Conservation (phyloP, 2,888 invertebrate genomes). For the Labia minor region DNA sequence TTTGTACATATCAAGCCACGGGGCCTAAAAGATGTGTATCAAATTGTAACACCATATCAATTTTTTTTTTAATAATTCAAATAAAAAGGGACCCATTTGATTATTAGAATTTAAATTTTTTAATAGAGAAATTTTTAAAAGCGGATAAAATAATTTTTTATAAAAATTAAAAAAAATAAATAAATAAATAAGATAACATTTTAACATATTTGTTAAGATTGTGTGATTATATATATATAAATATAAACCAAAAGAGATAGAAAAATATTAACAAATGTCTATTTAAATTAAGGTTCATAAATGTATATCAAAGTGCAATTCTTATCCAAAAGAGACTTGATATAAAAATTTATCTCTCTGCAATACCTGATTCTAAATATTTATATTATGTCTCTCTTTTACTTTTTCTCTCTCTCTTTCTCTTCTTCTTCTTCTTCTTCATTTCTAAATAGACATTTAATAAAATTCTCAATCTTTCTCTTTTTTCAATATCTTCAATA, state of each 20-base stretch:
- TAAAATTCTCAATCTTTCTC: background rate
- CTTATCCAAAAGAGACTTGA: background rate
- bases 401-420: no score
- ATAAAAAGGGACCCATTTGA: background rate
- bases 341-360: no score
- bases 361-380: no score
- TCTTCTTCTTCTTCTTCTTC: no score
- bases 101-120: slow-evolving; percentile 4
- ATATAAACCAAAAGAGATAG: background rate
- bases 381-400: no score
- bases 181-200: no score
- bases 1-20: slow-evolving; percentile 4
- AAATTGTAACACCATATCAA: slow-evolving; percentile 9
- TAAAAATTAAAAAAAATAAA: slow-evolving; percentile 13
- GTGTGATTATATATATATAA: no score
- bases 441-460: no score
- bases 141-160: background rate
- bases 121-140: background rate
- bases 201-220: background rate
- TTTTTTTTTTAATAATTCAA: background rate
- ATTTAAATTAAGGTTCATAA: background rate
- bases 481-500: background rate
- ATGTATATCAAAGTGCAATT: background rate
- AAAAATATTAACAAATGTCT: background rate
- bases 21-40: background rate